Percentiles rank a stretch among this genome's conserved stretches.
These are phyloP conservation scores for Cairina moschata DNA, from an alignment of 2,113 vertebrate genomes.

Conservation along the genomic window DNA sequence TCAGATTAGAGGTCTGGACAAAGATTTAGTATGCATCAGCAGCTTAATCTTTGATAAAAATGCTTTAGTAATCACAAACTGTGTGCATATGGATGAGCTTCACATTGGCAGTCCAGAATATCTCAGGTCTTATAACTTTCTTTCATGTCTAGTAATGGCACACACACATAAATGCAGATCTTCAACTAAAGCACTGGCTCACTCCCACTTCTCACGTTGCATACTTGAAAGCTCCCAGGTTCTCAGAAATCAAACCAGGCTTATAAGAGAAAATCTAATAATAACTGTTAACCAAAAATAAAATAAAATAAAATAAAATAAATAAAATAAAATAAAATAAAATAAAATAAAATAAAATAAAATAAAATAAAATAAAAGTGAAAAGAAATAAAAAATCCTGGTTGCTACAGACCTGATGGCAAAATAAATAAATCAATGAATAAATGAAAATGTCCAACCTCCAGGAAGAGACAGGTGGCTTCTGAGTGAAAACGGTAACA, in stretches of 20 bases:
- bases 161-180: background rate
- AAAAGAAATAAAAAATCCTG: background rate
- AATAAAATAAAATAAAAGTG: background rate
- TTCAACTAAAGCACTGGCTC: background rate
- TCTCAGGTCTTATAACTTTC: background rate
- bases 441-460: background rate
- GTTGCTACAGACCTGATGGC: background rate
- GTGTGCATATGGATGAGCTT: background rate
- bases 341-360: background rate
- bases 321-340: background rate
- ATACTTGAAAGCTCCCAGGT: background rate
- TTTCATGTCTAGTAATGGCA: background rate
- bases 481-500: conserved; percentile 25
- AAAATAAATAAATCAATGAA: background rate
- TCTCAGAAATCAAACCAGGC: background rate
- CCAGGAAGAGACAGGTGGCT: conserved; percentile 63
- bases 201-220: background rate
- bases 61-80: background rate
- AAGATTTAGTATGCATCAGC: background rate
- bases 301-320: background rate
- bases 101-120: background rate
- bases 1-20: background rate
- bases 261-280: background rate
- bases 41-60: background rate
- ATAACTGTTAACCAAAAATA: background rate